These are phyloP conservation scores for Perithous albicinctus DNA, from an alignment of 2,888 invertebrate genomes.

Conservation along the genomic window DNA sequence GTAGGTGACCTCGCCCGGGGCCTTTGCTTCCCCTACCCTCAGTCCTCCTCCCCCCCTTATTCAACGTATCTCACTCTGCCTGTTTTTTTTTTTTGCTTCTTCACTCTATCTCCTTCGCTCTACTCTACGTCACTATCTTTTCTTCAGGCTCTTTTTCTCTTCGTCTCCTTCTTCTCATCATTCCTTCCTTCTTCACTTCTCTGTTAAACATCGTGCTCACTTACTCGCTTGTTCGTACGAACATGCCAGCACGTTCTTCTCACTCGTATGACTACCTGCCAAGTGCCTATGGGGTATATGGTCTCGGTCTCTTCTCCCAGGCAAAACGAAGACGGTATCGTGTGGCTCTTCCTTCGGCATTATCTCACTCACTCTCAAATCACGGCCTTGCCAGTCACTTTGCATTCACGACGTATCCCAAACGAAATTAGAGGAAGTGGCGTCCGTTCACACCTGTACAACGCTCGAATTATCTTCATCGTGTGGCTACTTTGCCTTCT, in stretches of 20 bases:
- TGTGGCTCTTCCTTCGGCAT: conserved; percentile 16
- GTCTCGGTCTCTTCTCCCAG: conserved; percentile 41
- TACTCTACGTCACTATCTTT: conserved; percentile 40
- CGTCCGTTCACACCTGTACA: conserved; percentile 68
- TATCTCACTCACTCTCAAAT: conserved; percentile 62
- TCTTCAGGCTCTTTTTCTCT: conserved; percentile 48
- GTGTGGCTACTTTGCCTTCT: background rate
- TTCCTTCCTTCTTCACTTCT: conserved; percentile 61
- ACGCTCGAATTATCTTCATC: conserved; percentile 51
- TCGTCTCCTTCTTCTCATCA: conserved; percentile 48
- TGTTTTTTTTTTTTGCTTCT: conserved; percentile 36
- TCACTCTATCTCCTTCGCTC: conserved; percentile 54
- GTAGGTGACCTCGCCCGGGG: conserved; percentile 84
- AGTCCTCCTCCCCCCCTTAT: conserved; percentile 71
- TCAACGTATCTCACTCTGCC: conserved; percentile 62
- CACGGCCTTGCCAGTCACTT: conserved; percentile 67
- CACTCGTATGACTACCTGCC: conserved; percentile 78
- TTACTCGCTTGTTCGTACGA: conserved; percentile 55
- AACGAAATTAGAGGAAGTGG: conserved; percentile 69
- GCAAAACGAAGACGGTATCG: conserved; percentile 14
- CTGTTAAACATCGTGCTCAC: conserved; percentile 57
- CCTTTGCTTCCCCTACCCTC: conserved; percentile 77
- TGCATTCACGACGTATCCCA: conserved; percentile 69
- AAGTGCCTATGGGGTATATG: conserved; percentile 51
- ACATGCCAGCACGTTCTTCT: conserved; percentile 62